A percentile compares a stretch with the other conserved stretches of the same genome.
These are phyloP conservation scores for Marmota flaviventris DNA, from an alignment of 2,113 vertebrate genomes.

Conservation along the genomic window DNA sequence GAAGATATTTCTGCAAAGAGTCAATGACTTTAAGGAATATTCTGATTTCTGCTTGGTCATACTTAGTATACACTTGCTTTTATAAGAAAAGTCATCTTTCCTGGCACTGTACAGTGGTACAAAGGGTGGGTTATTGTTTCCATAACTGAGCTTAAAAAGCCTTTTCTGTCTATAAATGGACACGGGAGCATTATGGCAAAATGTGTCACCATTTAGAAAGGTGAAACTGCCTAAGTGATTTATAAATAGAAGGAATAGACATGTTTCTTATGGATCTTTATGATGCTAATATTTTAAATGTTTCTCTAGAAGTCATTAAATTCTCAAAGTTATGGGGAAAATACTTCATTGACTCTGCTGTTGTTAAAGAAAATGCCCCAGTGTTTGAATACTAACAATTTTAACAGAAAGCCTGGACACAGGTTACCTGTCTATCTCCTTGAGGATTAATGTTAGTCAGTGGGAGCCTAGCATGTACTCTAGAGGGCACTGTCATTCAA, in stretches of 20 bases:
- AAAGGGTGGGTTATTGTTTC: neutral
- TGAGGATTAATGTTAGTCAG: neutral
- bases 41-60: neutral
- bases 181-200: neutral
- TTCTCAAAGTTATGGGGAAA: neutral
- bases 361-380: neutral
- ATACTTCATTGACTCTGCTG: neutral
- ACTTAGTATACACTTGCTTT: neutral
- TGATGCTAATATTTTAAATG: constrained; percentile 14
- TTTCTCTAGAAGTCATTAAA: neutral
- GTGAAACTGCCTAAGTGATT: neutral
- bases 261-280: neutral
- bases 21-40: neutral
- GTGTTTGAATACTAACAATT: neutral
- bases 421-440: neutral
- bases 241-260: neutral
- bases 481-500: neutral
- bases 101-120: neutral
- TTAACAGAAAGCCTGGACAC: neutral
- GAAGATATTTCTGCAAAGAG: neutral
- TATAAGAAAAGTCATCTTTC: neutral
- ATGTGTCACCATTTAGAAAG: neutral
- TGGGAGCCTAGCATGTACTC: neutral
- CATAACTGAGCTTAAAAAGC: neutral
- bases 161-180: neutral